These are phyloP conservation scores for Calidris pugnax DNA, from an alignment of 2,113 vertebrate species.

Conservation along the genomic window DNA sequence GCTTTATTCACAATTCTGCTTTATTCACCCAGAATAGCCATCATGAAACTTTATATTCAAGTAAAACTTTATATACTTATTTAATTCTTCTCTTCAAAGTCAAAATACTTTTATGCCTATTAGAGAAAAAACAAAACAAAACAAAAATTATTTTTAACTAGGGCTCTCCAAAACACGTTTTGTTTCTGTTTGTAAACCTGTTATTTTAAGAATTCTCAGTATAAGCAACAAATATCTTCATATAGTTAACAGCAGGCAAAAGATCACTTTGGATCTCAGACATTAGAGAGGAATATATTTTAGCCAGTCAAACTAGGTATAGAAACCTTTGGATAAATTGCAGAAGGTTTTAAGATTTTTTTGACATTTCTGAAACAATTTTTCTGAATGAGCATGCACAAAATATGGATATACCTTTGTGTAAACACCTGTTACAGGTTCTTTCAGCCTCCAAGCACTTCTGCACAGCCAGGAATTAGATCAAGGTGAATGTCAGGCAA, in stretches of 20 bases:
- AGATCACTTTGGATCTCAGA: not conserved
- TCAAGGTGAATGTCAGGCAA: not conserved
- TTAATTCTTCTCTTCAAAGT: not conserved
- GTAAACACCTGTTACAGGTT: not conserved
- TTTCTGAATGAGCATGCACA: not conserved
- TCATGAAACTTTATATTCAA: not conserved
- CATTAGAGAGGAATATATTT: not conserved
- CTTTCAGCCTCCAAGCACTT: not conserved
- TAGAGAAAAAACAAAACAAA: not conserved
- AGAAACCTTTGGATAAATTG: not conserved
- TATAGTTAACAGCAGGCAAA: not conserved
- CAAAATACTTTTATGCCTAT: not conserved
- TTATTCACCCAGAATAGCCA: not conserved
- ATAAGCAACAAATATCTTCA: not conserved
- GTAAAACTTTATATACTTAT: not conserved
- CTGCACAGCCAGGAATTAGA: not conserved
- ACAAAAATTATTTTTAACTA: not conserved
- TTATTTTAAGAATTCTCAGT: not conserved
- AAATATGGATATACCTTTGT: not conserved
- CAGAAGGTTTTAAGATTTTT: rapidly evolving
- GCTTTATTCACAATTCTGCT: not conserved
- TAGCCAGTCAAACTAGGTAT: not conserved
- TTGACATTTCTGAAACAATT: not conserved
- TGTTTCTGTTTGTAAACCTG: not conserved
- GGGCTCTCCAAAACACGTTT: not conserved